These are phyloP conservation scores for Papilio polytes DNA, from an alignment of 1,140 invertebrate species.

Conservation along the genomic window DNA sequence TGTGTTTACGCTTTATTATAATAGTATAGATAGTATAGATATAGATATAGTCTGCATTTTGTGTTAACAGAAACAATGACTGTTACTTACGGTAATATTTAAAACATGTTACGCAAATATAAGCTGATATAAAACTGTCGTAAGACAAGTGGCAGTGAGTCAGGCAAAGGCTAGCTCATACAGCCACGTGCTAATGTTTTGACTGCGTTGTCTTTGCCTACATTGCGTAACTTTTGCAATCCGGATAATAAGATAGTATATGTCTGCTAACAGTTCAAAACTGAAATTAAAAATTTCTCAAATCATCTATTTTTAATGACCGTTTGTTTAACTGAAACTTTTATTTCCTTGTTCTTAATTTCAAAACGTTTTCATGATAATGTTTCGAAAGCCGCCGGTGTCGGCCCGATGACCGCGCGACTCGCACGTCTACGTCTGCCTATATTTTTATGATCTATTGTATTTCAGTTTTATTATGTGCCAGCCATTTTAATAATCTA, in stretches of 20 bases:
- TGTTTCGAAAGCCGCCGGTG: not conserved
- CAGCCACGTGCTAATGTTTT: constrained; percentile 17
- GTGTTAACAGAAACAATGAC: not conserved
- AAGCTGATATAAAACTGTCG: not conserved
- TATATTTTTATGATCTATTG: constrained; percentile 34
- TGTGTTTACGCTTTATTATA: no score
- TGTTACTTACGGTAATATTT: not conserved
- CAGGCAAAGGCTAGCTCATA: not conserved
- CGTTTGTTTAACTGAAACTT: constrained; percentile 2
- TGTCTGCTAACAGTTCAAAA: not conserved
- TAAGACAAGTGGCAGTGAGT: not conserved
- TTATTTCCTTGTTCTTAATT: constrained; percentile 28
- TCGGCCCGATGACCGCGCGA: constrained; percentile 7
- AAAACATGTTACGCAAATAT: constrained; percentile 5
- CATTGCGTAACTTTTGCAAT: not conserved
- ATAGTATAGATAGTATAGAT: no score
- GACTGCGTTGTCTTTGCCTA: not conserved
- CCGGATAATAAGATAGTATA: no score
- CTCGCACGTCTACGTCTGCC: not conserved
- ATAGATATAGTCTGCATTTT: not conserved
- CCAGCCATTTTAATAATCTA: constrained; percentile 26
- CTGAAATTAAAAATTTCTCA: not conserved
- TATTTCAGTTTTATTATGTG: constrained; percentile 32
- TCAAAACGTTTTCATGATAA: constrained; percentile 23
- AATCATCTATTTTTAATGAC: not conserved